A percentile compares a stretch with the other conserved stretches of the same genome.
Evolutionary conservation across 2,888 invertebrate species (phyloP).

Genomic region (Drosophila mettleri): DNA sequence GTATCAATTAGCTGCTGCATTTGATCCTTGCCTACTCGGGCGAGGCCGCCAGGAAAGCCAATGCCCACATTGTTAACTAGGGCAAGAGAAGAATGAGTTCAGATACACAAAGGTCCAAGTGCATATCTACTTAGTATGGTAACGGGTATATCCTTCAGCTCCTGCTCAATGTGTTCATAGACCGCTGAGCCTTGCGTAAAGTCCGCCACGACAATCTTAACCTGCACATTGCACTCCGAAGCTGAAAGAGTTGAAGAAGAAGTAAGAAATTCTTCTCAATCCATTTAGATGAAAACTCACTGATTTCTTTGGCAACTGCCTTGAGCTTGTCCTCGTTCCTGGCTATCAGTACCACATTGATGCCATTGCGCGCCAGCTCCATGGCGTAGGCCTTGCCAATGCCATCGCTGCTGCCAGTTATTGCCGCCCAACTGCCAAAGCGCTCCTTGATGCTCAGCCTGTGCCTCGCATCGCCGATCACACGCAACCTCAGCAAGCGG

Average conservation of each 20-base stretch:
- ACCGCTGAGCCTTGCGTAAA: constrained; percentile 90
- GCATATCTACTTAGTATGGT: constrained; percentile 90
- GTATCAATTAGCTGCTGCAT: constrained; percentile 93
- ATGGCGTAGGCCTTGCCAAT: constrained; percentile 94
- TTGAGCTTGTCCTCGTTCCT: constrained; percentile 89
- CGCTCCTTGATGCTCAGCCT: constrained; percentile 87
- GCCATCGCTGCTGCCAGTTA: constrained; percentile 95
- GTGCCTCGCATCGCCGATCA: constrained; percentile 87
- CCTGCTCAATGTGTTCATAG: constrained; percentile 89
- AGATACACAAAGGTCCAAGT: neutral
- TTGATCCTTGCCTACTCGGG: constrained; percentile 89
- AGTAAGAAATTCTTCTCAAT: neutral
- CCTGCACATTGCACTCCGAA: constrained; percentile 87
- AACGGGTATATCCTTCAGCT: constrained; percentile 90
- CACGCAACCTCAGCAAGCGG: constrained; percentile 84
- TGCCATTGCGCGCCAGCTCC: constrained; percentile 90
- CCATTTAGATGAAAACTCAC: too few species aligned
- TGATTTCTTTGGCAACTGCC: constrained; percentile 89
- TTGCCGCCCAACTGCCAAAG: constrained; percentile 94
- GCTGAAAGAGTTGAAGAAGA: constrained; percentile 76
- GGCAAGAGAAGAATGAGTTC: neutral
- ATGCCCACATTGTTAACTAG: constrained; percentile 88
- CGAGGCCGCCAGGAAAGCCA: constrained; percentile 90
- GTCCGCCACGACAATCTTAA: constrained; percentile 90
- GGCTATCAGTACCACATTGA: constrained; percentile 93